Base-by-base conservation (phyloP, 1,140 invertebrate species). In the Campoletis sonorensis region DNA sequence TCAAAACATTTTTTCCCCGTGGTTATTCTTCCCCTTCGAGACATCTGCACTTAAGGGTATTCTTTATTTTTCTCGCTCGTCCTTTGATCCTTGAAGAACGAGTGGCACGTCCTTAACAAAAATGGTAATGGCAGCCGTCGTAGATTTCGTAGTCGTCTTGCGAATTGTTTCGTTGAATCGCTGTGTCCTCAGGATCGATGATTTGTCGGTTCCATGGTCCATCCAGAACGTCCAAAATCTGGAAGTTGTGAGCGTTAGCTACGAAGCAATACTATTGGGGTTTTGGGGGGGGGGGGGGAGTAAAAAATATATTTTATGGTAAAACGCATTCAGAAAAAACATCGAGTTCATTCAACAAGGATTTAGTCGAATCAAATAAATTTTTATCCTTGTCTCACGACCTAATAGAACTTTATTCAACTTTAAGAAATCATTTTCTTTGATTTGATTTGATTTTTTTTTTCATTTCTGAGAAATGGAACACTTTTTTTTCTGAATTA, bases 211-310 rank as follows among this genome's bases (percentile, higher is more conserved):
- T 58, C 18, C 61, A 72, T 73, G 68, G 54, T 15, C 26, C 68
- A 40, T 68, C 51, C 40, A 58, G 33, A 79, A 84, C 79, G 30
- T 70, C 40, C 82, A 85, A 84, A 82, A 91, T 86, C 90, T 91
- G 83, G 86, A 91, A 91, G 89, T 87, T 92, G 90, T 92, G 90
- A 92, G 91, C 80, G 89, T 92, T 91, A 91, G 89, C 90, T 89
- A 92, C 89, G 86, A 91, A 88, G 86, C 88, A 90, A 89, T 85
- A 90, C 86, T 85, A 89, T 87, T 82, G 84, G 82, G 79, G 79
- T 79, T 81, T 40, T 1, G 61, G 16, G 51, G 51, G 51, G 18
- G 49, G 13, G 49, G 70, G 78, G 70, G 75, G 16, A 23, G 8
- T n/a, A n/a, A n/a, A n/a, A n/a, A n/a, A n/a, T n/a, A n/a, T n/a